phyloP scores from a whole-genome alignment of 2,113 vertebrate species.

The Mus musculus region GRCm39 chr17:58135501-58136000 shows the following conservation, averaged over 20 bases:
- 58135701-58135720: not conserved
- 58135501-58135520: rapidly evolving
- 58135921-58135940: too few relatives aligned
- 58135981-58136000: too few relatives aligned
- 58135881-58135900: too few relatives aligned
- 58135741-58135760: not conserved
- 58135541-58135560: rapidly evolving
- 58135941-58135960: too few relatives aligned
- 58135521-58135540: not conserved
- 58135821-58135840: not conserved
- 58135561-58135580: too few relatives aligned
- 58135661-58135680: rapidly evolving
- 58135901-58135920: too few relatives aligned
- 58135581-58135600: not conserved
- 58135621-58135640: not conserved
- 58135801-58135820: not conserved
- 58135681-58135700: not conserved
- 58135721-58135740: not conserved
- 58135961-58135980: too few relatives aligned
- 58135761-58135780: not conserved
- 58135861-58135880: too few relatives aligned
- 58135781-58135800: not conserved
- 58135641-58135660: too few relatives aligned
- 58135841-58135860: not conserved
- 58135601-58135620: not conserved